phyloP scores from a whole-genome alignment of 2,888 invertebrate species.

The Timema podura region DNA sequence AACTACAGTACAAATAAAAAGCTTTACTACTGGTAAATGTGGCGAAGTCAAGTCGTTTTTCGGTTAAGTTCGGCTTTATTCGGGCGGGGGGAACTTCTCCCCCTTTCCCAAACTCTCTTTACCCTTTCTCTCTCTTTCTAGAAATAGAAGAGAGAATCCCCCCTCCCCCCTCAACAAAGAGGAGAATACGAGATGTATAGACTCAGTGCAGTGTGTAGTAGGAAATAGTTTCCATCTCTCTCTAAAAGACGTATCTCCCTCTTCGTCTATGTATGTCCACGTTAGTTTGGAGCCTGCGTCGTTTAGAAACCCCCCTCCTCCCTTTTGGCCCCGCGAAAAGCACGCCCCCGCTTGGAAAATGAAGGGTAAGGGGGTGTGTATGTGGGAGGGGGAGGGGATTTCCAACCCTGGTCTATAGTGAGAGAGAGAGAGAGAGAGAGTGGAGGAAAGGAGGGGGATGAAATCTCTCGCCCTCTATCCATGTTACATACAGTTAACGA shows the following conservation, averaged over 20 bases:
- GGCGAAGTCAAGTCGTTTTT: conserved; percentile 17
- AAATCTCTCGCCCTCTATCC: conserved; percentile 21
- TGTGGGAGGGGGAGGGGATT: conserved; percentile 23
- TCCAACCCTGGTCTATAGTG: too few relatives aligned
- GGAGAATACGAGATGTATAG: too few relatives aligned
- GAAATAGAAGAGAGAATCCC: not conserved
- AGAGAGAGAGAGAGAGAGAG: conserved; percentile 20
- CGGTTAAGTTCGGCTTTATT: conserved; percentile 17
- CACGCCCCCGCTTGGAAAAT: conserved; percentile 31
- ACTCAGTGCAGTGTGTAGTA: too few relatives aligned
- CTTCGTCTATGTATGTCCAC: conserved; percentile 27
- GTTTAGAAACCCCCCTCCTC: conserved; percentile 29
- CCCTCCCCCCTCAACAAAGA: not conserved
- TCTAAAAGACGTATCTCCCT: too few relatives aligned
- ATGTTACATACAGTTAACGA: conserved; percentile 30
- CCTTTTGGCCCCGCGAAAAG: conserved; percentile 31
- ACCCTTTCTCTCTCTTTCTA: not conserved
- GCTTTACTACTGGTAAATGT: conserved; percentile 11
- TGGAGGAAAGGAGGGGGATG: too few relatives aligned
- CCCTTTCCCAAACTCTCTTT: too few relatives aligned
- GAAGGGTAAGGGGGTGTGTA: conserved; percentile 26
- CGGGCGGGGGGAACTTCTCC: too few relatives aligned
- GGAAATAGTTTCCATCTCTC: not conserved
- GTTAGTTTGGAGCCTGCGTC: conserved; percentile 31
- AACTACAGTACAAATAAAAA: conserved; percentile 5